Conservation (phyloP, 92 coral and sea anemone genomes). For the Micromussa lordhowensis region DNA sequence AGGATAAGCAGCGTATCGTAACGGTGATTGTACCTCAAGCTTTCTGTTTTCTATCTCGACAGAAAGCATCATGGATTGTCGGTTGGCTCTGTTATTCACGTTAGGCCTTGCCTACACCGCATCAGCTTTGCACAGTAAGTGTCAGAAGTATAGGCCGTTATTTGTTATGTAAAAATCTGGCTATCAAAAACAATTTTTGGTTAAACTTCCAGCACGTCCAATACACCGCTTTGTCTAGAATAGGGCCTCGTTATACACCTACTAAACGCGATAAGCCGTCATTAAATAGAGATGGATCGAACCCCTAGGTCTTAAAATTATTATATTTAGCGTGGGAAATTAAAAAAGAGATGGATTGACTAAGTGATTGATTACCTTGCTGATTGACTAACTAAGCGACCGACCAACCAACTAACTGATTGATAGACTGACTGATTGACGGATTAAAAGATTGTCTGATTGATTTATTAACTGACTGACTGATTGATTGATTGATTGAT, state of each 20-base stretch:
- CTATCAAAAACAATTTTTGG: background rate
- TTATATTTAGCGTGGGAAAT: too few species aligned
- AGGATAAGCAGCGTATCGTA: background rate
- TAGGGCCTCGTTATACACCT: background rate
- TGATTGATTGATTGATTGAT: background rate
- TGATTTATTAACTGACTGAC: background rate
- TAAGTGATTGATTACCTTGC: background rate
- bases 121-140: conserved; percentile 61
- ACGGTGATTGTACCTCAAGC: background rate
- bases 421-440: background rate
- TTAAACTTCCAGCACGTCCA: background rate
- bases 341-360: background rate
- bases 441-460: background rate
- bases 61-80: conserved; percentile 53
- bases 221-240: background rate
- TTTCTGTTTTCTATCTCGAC: background rate
- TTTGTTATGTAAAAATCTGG: background rate
- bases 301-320: too few species aligned
- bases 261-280: background rate
- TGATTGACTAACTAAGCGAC: background rate
- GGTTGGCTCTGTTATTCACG: conserved; percentile 53
- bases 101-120: conserved; percentile 55
- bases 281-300: background rate
- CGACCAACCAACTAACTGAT: background rate
- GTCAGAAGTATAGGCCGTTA: background rate